Base-by-base conservation (phyloP, 2,888 invertebrate genomes). In the Scaptomyza polygonia region DNA sequence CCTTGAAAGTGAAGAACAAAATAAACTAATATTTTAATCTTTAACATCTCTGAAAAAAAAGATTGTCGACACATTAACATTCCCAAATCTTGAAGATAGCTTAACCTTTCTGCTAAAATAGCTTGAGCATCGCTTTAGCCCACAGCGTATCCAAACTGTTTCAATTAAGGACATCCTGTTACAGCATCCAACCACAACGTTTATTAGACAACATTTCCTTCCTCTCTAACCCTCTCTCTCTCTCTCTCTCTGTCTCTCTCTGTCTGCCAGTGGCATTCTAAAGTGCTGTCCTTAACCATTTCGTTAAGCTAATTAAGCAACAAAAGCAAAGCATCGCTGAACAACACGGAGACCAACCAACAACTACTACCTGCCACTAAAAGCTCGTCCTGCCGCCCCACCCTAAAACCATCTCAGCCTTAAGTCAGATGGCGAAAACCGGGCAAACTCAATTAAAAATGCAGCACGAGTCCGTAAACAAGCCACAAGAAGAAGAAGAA, bases 381-480 rank as follows among this genome's bases (percentile, higher is more conserved):
- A 7, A n/a, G 3, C 6, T 14, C 12, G 9, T 12, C 32, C n/a
- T 34, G 32, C 32, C 29, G n/a, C n/a, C n/a, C n/a, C n/a, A n/a
- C 4, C 8, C 8, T 8, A 11, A 12, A 47, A 30, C 30, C 30
- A 9, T 11, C 52, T 58, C 55, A 58, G 59, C 53, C 59, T 14
- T 34, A 51, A 47, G 55, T 40, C 45, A 18, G 56, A 36, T 43
- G 44, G 67, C 39, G 2, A 48, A 55, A 82, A 82, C 79, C 84
- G 82, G 34, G 67, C 40, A 49, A 55, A 82, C 85, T 85, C 86
- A 86, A 82, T 81, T 86, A 82, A 81, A 78, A 79, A 77, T 68
- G 67, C 52, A 47, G 53, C 61, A 39, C 14, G n/a, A 49, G 56
- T 49, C 68, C 68, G 78, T 74, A 80, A 78, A 80, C 72, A 82